Evolutionary conservation across 2,888 invertebrate genomes (phyloP), one percentile per base, ranked within the genome.

Genomic region (Drosophila peninsularis): DNA sequence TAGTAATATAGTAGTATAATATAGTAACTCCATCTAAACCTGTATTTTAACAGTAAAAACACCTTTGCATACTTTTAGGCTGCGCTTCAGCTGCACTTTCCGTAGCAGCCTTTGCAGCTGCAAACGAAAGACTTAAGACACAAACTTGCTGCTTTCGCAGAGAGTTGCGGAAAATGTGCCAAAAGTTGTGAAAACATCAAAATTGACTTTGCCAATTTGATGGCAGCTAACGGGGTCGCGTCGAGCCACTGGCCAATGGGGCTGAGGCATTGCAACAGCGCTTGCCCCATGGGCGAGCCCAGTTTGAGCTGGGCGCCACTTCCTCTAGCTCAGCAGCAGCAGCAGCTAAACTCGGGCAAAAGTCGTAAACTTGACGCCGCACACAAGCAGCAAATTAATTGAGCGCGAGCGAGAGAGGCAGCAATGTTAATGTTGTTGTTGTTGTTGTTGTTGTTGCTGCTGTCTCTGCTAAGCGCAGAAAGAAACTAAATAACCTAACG

Each of bases 301-400:
- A 50, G 34, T 24, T 24, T 10, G 41, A 52, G 55, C 47, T 60
- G 77, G 62, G 49, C 49, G 61, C 60, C 61, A 61, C 78, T 75
- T 75, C 75, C 75, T 78, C 61, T 54, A 47, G 34, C 45, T 17
- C n/a, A 39, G 37, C n/a, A 39, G 42, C 39, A 44, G 27, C 27
- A 27, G 27, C 39, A 47, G 57, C 61, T 52, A 74, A 68, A 66
- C 36, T 62, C 52, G 66, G 62, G 62, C 75, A 84, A 78, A 69
- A 68, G 66, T 67, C 61, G 52, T 71, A 67, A 77, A 71, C 41
- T 53, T 53, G 62, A 49, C 68, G 19, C 54, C 62, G 49, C 49
- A 37, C 61, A 56, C 41, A 36, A 42, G 41, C 70, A 41, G 69
- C 71, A 77, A 78, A 83, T 83, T 75, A 86, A 86, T 83, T 83